A percentile compares a stretch with the other conserved stretches of the same genome.
Conservation (phyloP, 2,797 vertebrate species). For the Gephyroberyx darwinii region DNA sequence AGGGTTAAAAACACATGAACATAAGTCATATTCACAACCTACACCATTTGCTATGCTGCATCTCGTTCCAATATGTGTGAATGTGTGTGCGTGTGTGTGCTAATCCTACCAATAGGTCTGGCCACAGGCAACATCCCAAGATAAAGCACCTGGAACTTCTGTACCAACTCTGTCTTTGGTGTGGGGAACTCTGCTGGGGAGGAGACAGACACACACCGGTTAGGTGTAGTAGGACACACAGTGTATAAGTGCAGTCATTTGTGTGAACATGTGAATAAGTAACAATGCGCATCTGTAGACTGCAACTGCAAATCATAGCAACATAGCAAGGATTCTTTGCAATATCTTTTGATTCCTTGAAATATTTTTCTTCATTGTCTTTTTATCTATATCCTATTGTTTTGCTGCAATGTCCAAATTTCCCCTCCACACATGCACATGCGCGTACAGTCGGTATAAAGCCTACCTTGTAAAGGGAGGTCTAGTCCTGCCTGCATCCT, state of each 20-base stretch:
- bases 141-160: conserved; percentile 96
- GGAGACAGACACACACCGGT: conserved; percentile 49
- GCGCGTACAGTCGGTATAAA: background rate
- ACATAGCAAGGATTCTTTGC: no score
- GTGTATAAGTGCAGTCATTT: no score
- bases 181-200: conserved; percentile 96
- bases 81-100: background rate
- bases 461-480: conserved; percentile 94
- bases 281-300: no score
- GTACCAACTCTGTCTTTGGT: conserved; percentile 98
- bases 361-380: no score
- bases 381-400: no score
- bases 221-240: background rate
- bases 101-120: conserved; percentile 89
- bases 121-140: conserved; percentile 91
- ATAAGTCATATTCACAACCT: no score
- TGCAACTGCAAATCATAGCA: no score
- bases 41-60: no score
- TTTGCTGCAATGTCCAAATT: no score
- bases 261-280: no score
- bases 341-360: no score
- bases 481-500: conserved; percentile 86
- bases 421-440: background rate
- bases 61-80: background rate
- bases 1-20: conserved; percentile 13